Conservation (phyloP, 2,888 invertebrate genomes). For the Thecocarcelia acutangulata region DNA sequence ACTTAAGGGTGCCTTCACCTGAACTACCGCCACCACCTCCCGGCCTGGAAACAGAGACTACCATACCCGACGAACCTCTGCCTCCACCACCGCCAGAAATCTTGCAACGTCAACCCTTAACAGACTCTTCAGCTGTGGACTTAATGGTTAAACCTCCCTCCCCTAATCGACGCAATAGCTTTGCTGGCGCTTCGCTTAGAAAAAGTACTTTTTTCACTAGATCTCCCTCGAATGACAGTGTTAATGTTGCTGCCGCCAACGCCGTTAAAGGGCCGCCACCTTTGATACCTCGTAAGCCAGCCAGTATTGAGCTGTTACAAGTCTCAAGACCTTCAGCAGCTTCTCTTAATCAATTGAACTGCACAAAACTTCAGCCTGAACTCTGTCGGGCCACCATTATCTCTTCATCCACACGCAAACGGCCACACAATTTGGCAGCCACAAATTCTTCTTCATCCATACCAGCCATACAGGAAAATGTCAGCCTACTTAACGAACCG, state of each 20-base stretch:
- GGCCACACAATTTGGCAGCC: slow-evolving; percentile 78
- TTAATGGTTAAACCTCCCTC: slow-evolving; percentile 75
- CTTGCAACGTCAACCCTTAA: slow-evolving; percentile 73
- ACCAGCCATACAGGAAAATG: slow-evolving; percentile 78
- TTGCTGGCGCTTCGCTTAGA: slow-evolving; percentile 80
- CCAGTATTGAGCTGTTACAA: slow-evolving; percentile 76
- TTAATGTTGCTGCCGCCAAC: slow-evolving; percentile 2
- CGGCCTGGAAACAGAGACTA: slow-evolving; percentile 74
- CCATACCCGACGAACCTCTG: slow-evolving; percentile 80
- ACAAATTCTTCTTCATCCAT: slow-evolving; percentile 59
- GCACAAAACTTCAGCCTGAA: slow-evolving; percentile 71
- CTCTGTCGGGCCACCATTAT: slow-evolving; percentile 54
- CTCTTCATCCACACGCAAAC: slow-evolving; percentile 76
- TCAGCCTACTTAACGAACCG: slow-evolving; percentile 45
- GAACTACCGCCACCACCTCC: slow-evolving; percentile 81
- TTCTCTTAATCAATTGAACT: slow-evolving; percentile 74
- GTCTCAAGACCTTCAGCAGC: slow-evolving; percentile 73
- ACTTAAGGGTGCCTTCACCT: slow-evolving; percentile 82
- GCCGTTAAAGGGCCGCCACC: slow-evolving; percentile 74
- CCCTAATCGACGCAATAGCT: slow-evolving; percentile 81
- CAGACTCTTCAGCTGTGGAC: slow-evolving; percentile 36
- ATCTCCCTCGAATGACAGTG: slow-evolving; percentile 57
- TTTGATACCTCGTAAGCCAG: slow-evolving; percentile 80
- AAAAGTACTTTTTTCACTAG: slow-evolving; percentile 71
- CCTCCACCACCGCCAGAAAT: slow-evolving; percentile 82